Evolutionary conservation across 2,888 invertebrate genomes (phyloP).

Genomic region (Macrophya annulata): DNA sequence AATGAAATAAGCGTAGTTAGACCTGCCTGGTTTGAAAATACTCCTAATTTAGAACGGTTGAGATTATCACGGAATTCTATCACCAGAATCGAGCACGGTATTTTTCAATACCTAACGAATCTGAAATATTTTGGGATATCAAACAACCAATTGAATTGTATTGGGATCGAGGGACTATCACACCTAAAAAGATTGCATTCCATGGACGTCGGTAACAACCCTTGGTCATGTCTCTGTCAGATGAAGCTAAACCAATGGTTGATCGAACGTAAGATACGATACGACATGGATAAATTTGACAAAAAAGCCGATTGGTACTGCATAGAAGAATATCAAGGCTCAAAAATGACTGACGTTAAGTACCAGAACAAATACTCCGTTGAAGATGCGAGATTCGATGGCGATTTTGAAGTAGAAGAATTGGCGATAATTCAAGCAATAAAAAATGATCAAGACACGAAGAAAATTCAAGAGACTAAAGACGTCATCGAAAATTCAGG

Average conservation of each 20-base stretch:
- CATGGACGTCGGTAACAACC: conserved; percentile 66
- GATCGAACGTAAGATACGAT: conserved; percentile 62
- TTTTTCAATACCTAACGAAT: conserved; percentile 65
- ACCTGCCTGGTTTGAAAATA: conserved; percentile 62
- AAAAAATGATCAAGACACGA: background rate
- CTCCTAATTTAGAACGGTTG: conserved; percentile 62
- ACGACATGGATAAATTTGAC: conserved; percentile 62
- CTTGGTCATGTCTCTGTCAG: conserved; percentile 71
- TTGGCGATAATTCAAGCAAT: background rate
- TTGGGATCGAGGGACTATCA: conserved; percentile 65
- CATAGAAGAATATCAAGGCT: background rate
- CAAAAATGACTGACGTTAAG: background rate
- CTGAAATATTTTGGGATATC: conserved; percentile 66
- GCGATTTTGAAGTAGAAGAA: background rate
- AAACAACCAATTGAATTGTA: conserved; percentile 70
- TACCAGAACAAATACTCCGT: background rate
- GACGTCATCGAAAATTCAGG: background rate
- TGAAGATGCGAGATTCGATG: background rate
- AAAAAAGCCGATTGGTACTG: background rate
- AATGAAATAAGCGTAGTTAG: conserved; percentile 66
- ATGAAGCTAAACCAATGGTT: conserved; percentile 65
- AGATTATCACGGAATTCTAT: conserved; percentile 70
- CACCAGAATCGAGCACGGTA: conserved; percentile 65
- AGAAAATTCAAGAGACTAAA: background rate
- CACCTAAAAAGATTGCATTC: conserved; percentile 60